Conservation (phyloP, 2,113 vertebrate genomes). For the Centropus bengalensis region DNA sequence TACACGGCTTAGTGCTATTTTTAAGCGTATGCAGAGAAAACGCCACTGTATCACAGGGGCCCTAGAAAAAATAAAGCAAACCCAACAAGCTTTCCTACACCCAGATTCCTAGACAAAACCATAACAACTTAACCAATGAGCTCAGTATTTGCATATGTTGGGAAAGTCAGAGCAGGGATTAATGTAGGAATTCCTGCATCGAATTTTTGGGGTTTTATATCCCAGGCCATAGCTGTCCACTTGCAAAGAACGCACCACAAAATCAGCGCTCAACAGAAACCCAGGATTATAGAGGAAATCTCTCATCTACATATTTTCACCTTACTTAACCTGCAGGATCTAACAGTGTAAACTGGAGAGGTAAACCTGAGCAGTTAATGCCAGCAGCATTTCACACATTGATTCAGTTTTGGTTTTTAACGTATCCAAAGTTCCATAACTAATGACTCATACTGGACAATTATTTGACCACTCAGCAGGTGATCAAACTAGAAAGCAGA, state of each 20-base stretch:
- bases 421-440: background rate
- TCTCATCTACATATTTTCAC: background rate
- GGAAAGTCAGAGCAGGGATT: background rate
- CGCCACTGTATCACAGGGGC: background rate
- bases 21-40: background rate
- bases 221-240: background rate
- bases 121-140: background rate
- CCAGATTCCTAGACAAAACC: background rate
- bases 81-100: background rate
- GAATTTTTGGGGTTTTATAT: background rate
- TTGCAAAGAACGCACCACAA: background rate
- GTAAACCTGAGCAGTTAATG: background rate
- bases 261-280: background rate
- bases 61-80: background rate
- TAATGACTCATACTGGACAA: background rate
- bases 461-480: background rate
- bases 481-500: background rate
- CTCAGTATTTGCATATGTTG: background rate
- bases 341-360: background rate
- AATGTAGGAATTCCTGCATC: background rate
- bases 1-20: background rate
- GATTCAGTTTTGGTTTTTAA: background rate
- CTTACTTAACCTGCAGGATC: background rate
- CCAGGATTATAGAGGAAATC: background rate
- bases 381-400: background rate